These are phyloP conservation scores for Mesorhabditis spiculigera DNA, from an alignment of 2,888 invertebrate species.

Conservation along the genomic window DNA sequence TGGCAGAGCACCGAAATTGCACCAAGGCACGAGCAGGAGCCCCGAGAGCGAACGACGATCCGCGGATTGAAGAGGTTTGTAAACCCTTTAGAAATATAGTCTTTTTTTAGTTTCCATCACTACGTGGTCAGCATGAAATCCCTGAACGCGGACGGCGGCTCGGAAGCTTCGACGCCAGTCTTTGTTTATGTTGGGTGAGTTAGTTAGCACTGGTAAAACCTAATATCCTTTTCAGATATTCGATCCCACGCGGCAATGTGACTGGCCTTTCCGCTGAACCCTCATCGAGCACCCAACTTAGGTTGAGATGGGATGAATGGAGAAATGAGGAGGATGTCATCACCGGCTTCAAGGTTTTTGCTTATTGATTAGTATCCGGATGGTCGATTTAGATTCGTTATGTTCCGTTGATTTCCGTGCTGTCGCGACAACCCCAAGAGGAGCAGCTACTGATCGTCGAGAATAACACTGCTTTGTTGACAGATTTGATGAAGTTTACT, in stretches of 20 bases:
- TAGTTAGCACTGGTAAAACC: too few relatives aligned
- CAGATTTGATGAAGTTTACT: constrained; percentile 53
- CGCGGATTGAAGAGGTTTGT: constrained; percentile 9
- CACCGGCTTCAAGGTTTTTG: constrained; percentile 44
- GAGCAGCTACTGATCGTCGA: constrained; percentile 54
- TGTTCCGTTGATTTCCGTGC: constrained; percentile 44
- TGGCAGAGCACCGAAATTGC: constrained; percentile 43
- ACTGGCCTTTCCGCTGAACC: constrained; percentile 54
- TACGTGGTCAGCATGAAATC: constrained; percentile 89
- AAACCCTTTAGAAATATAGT: background rate
- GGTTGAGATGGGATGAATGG: constrained; percentile 60
- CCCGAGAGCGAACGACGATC: constrained; percentile 19
- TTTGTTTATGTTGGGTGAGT: constrained; percentile 90
- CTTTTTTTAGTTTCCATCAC: constrained; percentile 51
- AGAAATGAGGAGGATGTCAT: constrained; percentile 42
- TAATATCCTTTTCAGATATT: constrained; percentile 24
- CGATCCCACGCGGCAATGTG: constrained; percentile 37
- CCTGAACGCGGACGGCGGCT: constrained; percentile 86
- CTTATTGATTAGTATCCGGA: background rate
- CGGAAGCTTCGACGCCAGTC: constrained; percentile 81
- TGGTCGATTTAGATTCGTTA: constrained; percentile 33
- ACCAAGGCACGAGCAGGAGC: constrained; percentile 17
- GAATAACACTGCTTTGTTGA: constrained; percentile 36
- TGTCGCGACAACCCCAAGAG: constrained; percentile 33
- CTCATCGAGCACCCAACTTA: constrained; percentile 58